phyloP scores from a whole-genome alignment of 2,888 invertebrate genomes.

The Creontiades dilutus region DNA sequence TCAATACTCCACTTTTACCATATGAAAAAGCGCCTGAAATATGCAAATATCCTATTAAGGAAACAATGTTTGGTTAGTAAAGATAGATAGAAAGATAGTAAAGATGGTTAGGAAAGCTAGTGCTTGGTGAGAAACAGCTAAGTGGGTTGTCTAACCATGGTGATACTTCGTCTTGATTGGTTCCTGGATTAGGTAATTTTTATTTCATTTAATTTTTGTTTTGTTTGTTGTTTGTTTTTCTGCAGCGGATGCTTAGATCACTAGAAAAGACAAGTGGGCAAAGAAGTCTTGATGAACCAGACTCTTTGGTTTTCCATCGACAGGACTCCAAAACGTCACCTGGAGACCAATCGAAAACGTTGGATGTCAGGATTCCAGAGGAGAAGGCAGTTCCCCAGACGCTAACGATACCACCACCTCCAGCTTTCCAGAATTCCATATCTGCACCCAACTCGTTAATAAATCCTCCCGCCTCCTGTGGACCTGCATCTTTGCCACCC shows the following conservation, averaged over 20 bases:
- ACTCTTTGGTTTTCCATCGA: slow-evolving; percentile 39
- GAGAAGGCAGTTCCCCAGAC: slow-evolving; percentile 25
- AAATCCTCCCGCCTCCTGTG: not conserved
- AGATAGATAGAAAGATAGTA: no score
- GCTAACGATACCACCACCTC: slow-evolving; percentile 31
- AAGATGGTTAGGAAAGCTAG: no score
- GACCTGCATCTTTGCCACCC: not conserved
- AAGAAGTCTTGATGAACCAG: slow-evolving; percentile 75
- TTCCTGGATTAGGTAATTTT: no score
- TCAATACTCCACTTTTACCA: no score
- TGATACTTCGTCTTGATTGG: no score
- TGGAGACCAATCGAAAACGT: slow-evolving; percentile 51
- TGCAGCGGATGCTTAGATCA: slow-evolving; percentile 84
- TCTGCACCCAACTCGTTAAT: not conserved
- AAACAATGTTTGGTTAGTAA: no score
- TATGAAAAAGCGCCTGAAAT: no score
- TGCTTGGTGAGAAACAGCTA: no score
- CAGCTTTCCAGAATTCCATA: slow-evolving; percentile 40
- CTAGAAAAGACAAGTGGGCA: slow-evolving; percentile 80
- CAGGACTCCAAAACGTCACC: not conserved
- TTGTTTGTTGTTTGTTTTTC: slow-evolving; percentile 54
- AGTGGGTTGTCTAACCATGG: no score
- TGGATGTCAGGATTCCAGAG: slow-evolving; percentile 4
- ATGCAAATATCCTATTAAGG: no score
- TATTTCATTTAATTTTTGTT: not conserved